These are phyloP conservation scores for Eupithecia subumbrata DNA, from an alignment of 2,888 invertebrate genomes.

Conservation along the genomic window DNA sequence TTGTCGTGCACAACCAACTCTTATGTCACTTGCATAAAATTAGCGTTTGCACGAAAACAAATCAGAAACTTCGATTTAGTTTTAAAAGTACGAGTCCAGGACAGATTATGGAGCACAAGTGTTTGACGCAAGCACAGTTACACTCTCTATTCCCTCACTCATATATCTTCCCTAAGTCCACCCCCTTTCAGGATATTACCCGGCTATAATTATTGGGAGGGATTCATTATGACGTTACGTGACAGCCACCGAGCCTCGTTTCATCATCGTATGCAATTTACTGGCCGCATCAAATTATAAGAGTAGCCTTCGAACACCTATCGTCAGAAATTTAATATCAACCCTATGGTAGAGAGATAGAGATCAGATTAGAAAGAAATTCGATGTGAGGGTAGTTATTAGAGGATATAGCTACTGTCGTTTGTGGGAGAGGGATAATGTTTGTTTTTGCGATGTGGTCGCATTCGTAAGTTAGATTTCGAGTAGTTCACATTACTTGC, in stretches of 20 bases:
- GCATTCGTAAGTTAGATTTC: conserved; percentile 2
- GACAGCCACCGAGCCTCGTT: conserved; percentile 63
- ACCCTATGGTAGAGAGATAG: conserved; percentile 43
- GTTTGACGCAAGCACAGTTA: not conserved
- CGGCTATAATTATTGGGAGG: conserved; percentile 71
- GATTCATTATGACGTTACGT: conserved; percentile 77
- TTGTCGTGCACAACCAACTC: too few species aligned
- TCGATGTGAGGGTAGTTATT: conserved; percentile 40
- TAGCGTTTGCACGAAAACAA: too few species aligned
- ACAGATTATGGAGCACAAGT: not conserved
- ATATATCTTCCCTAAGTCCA: conserved; percentile 41
- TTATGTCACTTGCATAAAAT: too few species aligned
- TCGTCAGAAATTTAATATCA: conserved; percentile 31
- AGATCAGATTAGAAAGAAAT: conserved; percentile 39
- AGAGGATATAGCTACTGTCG: conserved; percentile 49
- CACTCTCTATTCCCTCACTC: not conserved
- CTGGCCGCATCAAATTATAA: conserved; percentile 62
- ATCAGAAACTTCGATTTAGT: too few species aligned
- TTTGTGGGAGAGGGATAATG: conserved; percentile 32
- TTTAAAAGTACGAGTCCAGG: too few species aligned
- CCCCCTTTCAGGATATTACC: conserved; percentile 63
- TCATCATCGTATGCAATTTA: conserved; percentile 66
- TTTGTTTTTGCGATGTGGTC: conserved; percentile 9
- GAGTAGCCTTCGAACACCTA: conserved; percentile 50
- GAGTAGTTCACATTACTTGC: not conserved